These are phyloP conservation scores for Gopherus evgoodei DNA, from an alignment of 2,113 vertebrate species.

Conservation along the genomic window DNA sequence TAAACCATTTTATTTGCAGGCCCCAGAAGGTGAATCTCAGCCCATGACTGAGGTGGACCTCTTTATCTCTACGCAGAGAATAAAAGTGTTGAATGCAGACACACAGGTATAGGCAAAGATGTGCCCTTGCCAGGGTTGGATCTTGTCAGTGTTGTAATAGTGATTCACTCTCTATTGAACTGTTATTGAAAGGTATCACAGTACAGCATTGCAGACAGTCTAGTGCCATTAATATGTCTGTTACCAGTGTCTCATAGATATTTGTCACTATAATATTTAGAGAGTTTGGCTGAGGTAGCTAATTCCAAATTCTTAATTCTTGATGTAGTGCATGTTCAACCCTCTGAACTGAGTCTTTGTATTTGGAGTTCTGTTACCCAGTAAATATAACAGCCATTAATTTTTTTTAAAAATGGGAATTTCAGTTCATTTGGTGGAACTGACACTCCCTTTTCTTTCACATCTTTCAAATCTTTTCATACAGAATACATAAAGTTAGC, in stretches of 20 bases:
- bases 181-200: neutral
- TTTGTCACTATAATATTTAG: neutral
- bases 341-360: neutral
- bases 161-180: neutral
- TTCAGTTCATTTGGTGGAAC: neutral
- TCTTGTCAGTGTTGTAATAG: neutral
- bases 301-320: neutral
- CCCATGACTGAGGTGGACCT: conserved; percentile 97
- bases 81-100: conserved; percentile 97
- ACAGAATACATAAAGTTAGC: neutral
- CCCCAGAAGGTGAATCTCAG: conserved; percentile 91
- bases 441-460: neutral
- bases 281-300: neutral
- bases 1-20: conserved; percentile 78
- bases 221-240: neutral
- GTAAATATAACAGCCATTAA: neutral
- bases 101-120: conserved; percentile 87
- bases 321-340: neutral
- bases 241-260: neutral
- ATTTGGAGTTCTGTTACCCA: neutral
- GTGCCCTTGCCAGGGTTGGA: neutral
- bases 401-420: neutral
- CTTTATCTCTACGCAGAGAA: conserved; percentile 98
- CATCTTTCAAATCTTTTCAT: neutral
- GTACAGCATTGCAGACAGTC: neutral